phyloP scores from a whole-genome alignment of 2,113 vertebrate genomes.

The Saccopteryx leptura region DNA sequence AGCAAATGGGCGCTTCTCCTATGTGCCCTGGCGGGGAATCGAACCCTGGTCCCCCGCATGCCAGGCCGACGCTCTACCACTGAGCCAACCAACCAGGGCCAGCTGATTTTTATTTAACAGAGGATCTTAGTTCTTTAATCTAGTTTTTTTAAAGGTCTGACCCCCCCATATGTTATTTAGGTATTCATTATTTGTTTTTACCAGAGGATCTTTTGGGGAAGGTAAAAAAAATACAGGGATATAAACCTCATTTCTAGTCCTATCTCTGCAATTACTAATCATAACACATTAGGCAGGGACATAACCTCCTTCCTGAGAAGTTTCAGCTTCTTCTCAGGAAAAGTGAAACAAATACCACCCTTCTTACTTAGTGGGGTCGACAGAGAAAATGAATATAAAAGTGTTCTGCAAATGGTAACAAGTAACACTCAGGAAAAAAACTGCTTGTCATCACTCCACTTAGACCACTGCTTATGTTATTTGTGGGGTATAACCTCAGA shows the following conservation, averaged over 20 bases:
- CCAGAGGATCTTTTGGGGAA: not conserved
- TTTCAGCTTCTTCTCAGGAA: not conserved
- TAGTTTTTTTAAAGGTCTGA: not conserved
- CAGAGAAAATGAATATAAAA: not conserved
- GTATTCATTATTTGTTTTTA: not conserved
- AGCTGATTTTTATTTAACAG: not conserved
- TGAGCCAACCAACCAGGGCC: no score
- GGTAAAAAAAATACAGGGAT: not conserved
- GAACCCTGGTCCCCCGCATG: no score
- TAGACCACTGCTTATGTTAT: not conserved
- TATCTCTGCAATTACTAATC: not conserved
- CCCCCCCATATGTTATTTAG: not conserved
- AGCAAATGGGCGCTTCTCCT: no score
- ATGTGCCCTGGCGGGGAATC: no score
- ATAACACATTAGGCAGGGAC: not conserved
- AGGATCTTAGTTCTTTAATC: not conserved
- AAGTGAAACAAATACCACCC: not conserved
- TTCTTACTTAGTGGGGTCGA: not conserved
- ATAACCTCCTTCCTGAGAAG: not conserved
- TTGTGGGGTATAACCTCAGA: not conserved
- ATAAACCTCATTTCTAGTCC: not conserved
- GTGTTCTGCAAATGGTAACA: not conserved
- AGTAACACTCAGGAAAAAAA: not conserved
- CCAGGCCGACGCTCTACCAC: no score
- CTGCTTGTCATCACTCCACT: not conserved